Evolutionary conservation across 2,888 invertebrate genomes (phyloP), one percentile per base, ranked within the genome.

Genomic region (Tupiocoris notatus): DNA sequence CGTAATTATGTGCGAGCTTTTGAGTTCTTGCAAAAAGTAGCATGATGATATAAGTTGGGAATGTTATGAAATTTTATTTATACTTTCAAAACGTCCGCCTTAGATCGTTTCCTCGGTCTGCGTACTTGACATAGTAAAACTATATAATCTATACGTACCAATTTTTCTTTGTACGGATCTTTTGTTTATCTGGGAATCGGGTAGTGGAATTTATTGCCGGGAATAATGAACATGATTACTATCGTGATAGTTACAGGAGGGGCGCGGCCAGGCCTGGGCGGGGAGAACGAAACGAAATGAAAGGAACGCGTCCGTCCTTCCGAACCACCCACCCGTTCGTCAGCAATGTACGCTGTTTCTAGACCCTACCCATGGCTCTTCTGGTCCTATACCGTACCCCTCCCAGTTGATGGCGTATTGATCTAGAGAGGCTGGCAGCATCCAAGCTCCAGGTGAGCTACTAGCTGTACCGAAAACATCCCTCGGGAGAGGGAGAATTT

Each of bases 401-500:
- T 67, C 67, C 3, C 3, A 39, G 65, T 70, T 70, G 70, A 70
- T 70, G 70, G 70, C 20, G 70, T 70, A 70, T 70, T 70, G 70
- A 70, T 70, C 70, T 58, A 54, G 39, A 21, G 56, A 56, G 18
- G 18, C 56, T 17, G 21, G 6, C 25, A 58, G 59, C 23, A 58
- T 59, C 68, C 58, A 59, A 59, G 70, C 70, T 70, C 70, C 70
- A 70, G 70, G 70, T 70, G 70, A 70, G 70, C 70, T 70, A 70
- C 70, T 70, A 70, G 23, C 70, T 39, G 61, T 61, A 24, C 70
- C 54, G 17, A 70, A 70, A 70, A 70, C 70, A 58, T 70, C 39
- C 12, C 39, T 3, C 39, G 3, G 39, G 39, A 39, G 39, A 39
- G 39, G 39, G 39, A 39, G 39, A 12, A 7, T 39, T 39, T 39